phyloP scores from a whole-genome alignment of 2,888 invertebrate species.

The Lordiphosa fenestrarum region DNA sequence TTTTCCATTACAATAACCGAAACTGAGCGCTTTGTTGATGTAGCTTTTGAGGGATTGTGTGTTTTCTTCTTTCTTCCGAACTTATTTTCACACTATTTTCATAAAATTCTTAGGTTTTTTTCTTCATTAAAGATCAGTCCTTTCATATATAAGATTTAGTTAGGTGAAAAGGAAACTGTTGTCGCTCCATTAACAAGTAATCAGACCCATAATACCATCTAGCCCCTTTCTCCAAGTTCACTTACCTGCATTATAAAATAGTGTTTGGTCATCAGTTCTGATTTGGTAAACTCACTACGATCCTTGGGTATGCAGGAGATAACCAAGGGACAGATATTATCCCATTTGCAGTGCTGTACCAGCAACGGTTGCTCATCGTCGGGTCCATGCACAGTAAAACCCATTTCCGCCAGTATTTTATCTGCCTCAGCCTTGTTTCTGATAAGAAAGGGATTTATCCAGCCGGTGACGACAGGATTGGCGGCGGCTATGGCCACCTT shows the following conservation, averaged over 20 bases:
- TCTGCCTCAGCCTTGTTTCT: constrained; percentile 75
- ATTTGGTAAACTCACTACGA: constrained; percentile 82
- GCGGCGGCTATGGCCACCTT: constrained; percentile 83
- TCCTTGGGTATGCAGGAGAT: constrained; percentile 82
- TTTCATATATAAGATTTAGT: no score
- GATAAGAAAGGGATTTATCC: constrained; percentile 89
- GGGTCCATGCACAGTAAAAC: constrained; percentile 60
- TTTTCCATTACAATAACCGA: no score
- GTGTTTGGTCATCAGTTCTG: constrained; percentile 82
- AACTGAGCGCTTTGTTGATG: no score
- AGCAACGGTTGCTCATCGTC: constrained; percentile 61
- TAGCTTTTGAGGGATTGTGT: no score
- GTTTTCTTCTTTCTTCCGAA: no score
- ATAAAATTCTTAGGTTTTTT: no score
- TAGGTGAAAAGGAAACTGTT: no score
- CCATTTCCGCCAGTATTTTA: constrained; percentile 54
- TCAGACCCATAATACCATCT: no score
- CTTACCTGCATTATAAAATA: constrained; percentile 83
- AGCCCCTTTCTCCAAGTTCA: no score
- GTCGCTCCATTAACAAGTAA: no score
- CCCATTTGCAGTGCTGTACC: constrained; percentile 78
- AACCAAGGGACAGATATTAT: constrained; percentile 82
- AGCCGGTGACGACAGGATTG: constrained; percentile 85
- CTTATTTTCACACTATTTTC: no score
- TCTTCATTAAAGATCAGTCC: no score